phyloP scores from a whole-genome alignment of 2,797 vertebrate species.

The Odontamblyopus rebecca region DNA sequence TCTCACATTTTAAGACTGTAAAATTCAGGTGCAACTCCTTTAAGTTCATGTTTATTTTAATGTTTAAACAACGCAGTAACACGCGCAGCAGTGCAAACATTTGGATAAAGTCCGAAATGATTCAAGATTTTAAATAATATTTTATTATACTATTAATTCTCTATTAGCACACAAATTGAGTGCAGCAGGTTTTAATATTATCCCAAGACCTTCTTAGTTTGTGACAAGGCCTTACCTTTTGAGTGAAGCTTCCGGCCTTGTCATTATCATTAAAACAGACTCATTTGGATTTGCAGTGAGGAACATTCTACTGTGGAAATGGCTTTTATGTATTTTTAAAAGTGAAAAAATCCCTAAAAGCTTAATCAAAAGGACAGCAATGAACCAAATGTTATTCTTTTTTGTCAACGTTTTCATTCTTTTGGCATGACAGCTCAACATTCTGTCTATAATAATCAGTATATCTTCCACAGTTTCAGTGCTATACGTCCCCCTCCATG shows the following conservation, averaged over 20 bases:
- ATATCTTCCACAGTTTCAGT: constrained; percentile 27
- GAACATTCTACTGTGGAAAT: neutral
- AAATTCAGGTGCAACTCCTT: too few relatives aligned
- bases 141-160: too few relatives aligned
- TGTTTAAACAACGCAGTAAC: neutral
- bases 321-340: too few relatives aligned
- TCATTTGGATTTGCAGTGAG: neutral
- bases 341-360: too few relatives aligned
- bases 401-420: neutral
- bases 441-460: constrained; percentile 38
- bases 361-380: too few relatives aligned
- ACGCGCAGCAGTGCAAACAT: neutral
- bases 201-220: neutral
- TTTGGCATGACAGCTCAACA: neutral
- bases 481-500: neutral
- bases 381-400: neutral
- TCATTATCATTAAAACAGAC: neutral
- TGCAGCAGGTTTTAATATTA: constrained; percentile 11
- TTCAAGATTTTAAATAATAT: neutral
- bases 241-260: neutral
- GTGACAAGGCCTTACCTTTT: neutral
- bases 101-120: neutral
- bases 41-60: neutral
- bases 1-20: too few relatives aligned
- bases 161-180: constrained; percentile 5